Evolutionary conservation across 1,140 invertebrate species (phyloP), one percentile per base, ranked within the genome.

Genomic region (Ceratina australensis): DNA sequence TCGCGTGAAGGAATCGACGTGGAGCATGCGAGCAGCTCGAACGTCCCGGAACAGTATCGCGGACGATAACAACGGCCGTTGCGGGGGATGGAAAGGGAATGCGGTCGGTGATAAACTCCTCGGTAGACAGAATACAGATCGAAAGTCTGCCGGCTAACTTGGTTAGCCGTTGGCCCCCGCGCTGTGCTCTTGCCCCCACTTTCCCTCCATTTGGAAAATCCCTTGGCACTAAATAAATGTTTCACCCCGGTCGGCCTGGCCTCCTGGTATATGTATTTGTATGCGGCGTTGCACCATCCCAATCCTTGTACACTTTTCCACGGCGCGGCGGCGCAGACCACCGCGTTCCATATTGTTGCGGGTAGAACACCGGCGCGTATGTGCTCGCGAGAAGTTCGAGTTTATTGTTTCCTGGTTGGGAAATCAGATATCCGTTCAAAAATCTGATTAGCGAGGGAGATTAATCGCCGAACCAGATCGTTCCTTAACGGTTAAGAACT

Each of bases 221-320:
- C 90, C 89, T 83, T 86, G 88, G 87, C 79, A 87, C 86, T 90
- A 89, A 90, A 91, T 91, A 89, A 91, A 92, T 91, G 88, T 91
- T 92, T 91, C 84, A 92, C 88, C 86, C 82, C 72, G 78, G 81
- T 72, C 80, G 75, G 72, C 77, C 74, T 67, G 72, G 73, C 33
- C 82, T 59, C 22, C 72, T 69, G 75, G 33, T 42, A 42, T 88
- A 87, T 85, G 88, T 90, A 89, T 90, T 90, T 88, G 89, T 89
- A 90, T 89, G 89, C 90, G 87, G 83, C 82, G 86, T 82, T 80
- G 84, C 81, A 77, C 80, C 76, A 66, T 42, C 33, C 69, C 71
- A 72, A 71, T 68, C 65, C 69, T 81, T 72, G 75, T 79, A 78
- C 61, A 83, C 67, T 72, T 74, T 74, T 63, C 64, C 68, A 54